These are phyloP conservation scores for Varanus salvator DNA, from an alignment of 2,113 vertebrate genomes.

Conservation along the genomic window DNA sequence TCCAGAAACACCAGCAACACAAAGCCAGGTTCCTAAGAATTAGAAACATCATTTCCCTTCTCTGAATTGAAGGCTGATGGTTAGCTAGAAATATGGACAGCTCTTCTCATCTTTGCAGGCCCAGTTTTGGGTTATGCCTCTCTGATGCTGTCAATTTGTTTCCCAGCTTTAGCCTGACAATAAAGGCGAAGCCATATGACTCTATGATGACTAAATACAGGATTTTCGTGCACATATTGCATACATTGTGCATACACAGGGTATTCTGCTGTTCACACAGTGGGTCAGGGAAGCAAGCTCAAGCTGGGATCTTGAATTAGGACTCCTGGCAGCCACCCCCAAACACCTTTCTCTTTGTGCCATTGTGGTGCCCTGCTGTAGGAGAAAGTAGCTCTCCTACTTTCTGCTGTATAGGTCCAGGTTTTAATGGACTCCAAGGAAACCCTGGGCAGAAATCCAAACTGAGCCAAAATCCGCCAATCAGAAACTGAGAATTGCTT, in stretches of 20 bases:
- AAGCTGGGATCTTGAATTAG: not conserved
- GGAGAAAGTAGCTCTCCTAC: not conserved
- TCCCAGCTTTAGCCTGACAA: not conserved
- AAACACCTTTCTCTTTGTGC: not conserved
- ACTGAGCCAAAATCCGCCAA: too few species aligned
- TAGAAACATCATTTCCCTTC: not conserved
- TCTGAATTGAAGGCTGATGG: not conserved
- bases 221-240: not conserved
- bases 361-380: not conserved
- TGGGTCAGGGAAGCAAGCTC: not conserved
- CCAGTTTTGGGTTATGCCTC: not conserved
- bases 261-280: not conserved
- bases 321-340: not conserved
- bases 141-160: not conserved
- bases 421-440: not conserved
- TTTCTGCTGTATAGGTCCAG: not conserved
- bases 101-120: not conserved
- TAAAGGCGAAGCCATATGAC: not conserved
- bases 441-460: too few species aligned
- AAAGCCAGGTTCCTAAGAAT: not conserved
- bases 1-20: rapidly evolving
- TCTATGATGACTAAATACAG: too few species aligned
- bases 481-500: too few species aligned
- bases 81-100: not conserved
- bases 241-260: not conserved